phyloP scores from a whole-genome alignment of 2,113 vertebrate species.

The Dryoscopus gambensis region DNA sequence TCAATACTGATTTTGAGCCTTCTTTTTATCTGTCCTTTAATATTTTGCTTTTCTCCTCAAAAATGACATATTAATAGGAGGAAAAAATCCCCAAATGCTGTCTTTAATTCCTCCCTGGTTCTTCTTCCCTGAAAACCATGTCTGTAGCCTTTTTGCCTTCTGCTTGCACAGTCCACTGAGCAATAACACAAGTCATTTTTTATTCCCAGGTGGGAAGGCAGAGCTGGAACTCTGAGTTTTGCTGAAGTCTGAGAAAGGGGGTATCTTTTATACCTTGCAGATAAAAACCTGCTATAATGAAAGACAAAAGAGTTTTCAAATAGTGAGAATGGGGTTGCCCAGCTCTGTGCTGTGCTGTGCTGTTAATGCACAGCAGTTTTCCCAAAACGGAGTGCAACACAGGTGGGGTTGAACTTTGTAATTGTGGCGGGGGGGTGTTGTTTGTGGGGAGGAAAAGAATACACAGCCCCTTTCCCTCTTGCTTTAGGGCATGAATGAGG shows the following conservation, averaged over 20 bases:
- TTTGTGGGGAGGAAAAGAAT: neutral
- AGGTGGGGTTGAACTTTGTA: neutral
- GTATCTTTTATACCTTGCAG: neutral
- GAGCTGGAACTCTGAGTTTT: conserved; percentile 3
- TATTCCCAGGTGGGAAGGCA: neutral
- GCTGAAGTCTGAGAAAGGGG: conserved; percentile 7
- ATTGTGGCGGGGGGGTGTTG: fast-evolving
- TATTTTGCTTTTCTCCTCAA: neutral
- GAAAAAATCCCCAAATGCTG: neutral
- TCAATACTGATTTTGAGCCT: neutral
- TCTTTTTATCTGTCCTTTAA: neutral
- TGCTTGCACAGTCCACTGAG: conserved; percentile 38
- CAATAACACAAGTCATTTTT: conserved; percentile 20
- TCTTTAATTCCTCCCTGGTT: neutral
- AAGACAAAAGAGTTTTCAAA: neutral
- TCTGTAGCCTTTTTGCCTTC: conserved; percentile 4
- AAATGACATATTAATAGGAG: neutral
- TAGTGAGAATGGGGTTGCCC: neutral
- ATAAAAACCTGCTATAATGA: conserved; percentile 5
- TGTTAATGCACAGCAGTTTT: neutral
- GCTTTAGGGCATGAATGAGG: neutral
- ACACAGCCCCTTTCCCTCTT: neutral
- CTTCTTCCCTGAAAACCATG: neutral
- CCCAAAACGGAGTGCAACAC: neutral
- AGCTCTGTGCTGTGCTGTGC: neutral